Base-by-base conservation (phyloP, 2,797 vertebrate genomes). In the Nyctalus aviator region DNA sequence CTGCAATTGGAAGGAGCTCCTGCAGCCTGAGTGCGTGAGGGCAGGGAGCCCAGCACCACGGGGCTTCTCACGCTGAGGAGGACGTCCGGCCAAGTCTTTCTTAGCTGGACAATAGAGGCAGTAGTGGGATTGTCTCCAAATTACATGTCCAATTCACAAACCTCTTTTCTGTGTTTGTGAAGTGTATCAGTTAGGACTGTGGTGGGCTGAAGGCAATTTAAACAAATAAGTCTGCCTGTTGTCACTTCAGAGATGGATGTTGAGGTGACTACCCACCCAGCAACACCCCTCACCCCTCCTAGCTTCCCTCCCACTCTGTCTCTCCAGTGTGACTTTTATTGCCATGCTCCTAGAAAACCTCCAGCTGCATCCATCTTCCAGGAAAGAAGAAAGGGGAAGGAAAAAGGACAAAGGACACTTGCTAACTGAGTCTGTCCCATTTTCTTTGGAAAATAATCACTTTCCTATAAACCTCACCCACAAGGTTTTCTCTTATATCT, bases 1-100 rank as follows among this genome's bases (percentile, higher is more conserved):
- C 81, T 95, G 53, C n/a, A 77, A 25, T 90, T 44, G 48, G 53
- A 92, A 87, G 79, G 62, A 59, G 71, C 55, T 37, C 27, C 10
- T 79, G 53, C n/a, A 71, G 21, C 62, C 81, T 27, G 4, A 57
- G 66, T 64, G 35, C 66, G 23, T 81, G 55, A 21, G 15, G 20
- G 41, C 27, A 55, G 81, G 2, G n/a, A 62, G 17, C 69, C 37
- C 10, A 44, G 25, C 8, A 23, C 4, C 14, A 8, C 20, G 8
- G n/a, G 32, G 2, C 30, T 66, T 84, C 35, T 41, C 64, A 62
- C 1, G 0, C 14, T 15, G n/a, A 50, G 13, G 10, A 77, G 66
- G 69, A 32, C 8, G 50, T 69, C 37, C 18, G 82, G 7, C 21
- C 25, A 46, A 6, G 7, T 1, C 66, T 69, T 84, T 57, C 17